A percentile compares a stretch with the other conserved stretches of the same genome.
Conservation (phyloP, 2,888 invertebrate species). For the Dichetophora obliterata region DNA sequence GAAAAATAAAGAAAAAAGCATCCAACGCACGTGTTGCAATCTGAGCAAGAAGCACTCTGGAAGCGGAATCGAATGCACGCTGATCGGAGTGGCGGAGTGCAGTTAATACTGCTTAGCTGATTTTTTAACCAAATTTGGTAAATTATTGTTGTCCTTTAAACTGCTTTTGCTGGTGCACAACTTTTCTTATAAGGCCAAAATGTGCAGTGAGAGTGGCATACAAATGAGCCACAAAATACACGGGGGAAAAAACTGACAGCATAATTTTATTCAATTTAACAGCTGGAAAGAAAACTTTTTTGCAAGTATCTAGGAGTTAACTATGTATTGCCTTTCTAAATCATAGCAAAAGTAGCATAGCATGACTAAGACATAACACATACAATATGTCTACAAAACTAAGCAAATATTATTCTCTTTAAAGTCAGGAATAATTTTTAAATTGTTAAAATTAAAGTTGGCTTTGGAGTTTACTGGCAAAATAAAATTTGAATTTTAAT, state of each 20-base stretch:
- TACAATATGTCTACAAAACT: too few species aligned
- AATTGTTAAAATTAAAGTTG: too few species aligned
- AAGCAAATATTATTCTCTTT: too few species aligned
- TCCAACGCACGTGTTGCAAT: slow-evolving; percentile 67
- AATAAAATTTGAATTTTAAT: too few species aligned
- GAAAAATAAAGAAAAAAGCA: slow-evolving; percentile 49
- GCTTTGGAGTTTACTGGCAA: too few species aligned
- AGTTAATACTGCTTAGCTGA: slow-evolving; percentile 50
- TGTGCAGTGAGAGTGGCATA: slow-evolving; percentile 5
- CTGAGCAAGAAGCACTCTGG: slow-evolving; percentile 41
- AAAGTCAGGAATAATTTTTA: too few species aligned
- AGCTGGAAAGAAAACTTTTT: too few species aligned
- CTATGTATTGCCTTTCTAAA: too few species aligned
- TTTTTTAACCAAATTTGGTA: slow-evolving; percentile 67
- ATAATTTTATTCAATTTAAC: too few species aligned
- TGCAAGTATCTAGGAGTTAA: too few species aligned
- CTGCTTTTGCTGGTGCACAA: background rate
- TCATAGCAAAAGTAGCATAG: too few species aligned
- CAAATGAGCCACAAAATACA: slow-evolving; percentile 15
- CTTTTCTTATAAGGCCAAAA: background rate
- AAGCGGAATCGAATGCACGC: background rate
- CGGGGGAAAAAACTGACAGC: background rate
- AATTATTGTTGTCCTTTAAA: slow-evolving; percentile 55
- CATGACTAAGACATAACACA: too few species aligned
- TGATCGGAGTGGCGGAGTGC: background rate